Evolutionary conservation across 1,140 invertebrate species (phyloP).

Genomic region (Samia ricini): DNA sequence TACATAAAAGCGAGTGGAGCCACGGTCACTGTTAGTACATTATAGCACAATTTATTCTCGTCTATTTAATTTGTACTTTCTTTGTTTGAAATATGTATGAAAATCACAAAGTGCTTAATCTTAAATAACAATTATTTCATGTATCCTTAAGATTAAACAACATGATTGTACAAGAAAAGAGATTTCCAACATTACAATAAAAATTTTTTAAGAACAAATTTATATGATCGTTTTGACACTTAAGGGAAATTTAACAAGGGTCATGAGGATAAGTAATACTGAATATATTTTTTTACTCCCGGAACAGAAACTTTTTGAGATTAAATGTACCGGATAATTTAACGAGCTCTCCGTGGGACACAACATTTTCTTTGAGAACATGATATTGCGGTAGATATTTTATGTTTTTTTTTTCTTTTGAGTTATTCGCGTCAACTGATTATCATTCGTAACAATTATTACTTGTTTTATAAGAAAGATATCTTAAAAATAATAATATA

Average conservation of each 20-base stretch:
- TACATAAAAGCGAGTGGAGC: too few species aligned
- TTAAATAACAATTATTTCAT: too few species aligned
- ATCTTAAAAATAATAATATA: too few species aligned
- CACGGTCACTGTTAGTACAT: too few species aligned
- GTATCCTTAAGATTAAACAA: too few species aligned
- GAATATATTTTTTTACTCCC: conserved; percentile 29
- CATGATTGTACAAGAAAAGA: background rate
- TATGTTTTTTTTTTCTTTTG: conserved; percentile 6
- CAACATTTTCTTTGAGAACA: conserved; percentile 24
- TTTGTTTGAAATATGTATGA: too few species aligned
- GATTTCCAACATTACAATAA: background rate
- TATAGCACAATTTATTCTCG: too few species aligned
- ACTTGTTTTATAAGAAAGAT: too few species aligned
- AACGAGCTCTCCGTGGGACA: conserved; percentile 32
- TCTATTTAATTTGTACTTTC: too few species aligned
- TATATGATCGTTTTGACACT: background rate
- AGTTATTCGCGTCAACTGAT: background rate
- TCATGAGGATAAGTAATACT: conserved; percentile 20
- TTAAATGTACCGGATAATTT: conserved; percentile 44
- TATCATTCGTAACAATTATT: background rate
- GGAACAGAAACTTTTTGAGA: conserved; percentile 22
- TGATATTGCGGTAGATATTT: conserved; percentile 2
- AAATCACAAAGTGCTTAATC: too few species aligned
- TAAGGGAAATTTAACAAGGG: conserved; percentile 15
- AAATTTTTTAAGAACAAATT: background rate